Conservation (phyloP, 2,113 vertebrate genomes). For the Cariama cristata region DNA sequence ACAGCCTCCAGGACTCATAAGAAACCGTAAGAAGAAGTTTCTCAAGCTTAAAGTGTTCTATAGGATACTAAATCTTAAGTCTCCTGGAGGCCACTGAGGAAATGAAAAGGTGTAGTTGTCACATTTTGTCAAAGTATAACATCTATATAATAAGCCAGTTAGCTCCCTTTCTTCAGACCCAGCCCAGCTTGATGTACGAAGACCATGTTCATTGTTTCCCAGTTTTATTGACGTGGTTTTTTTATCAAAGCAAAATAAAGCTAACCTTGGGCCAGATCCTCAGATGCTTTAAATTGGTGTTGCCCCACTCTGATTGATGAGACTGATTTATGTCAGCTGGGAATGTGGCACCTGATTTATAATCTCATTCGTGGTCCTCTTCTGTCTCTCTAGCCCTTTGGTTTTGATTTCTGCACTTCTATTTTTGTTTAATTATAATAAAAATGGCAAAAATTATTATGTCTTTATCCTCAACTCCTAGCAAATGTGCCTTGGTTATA, state of each 20-base stretch:
- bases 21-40: conserved; percentile 71
- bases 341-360: not conserved
- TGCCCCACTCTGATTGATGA: not conserved
- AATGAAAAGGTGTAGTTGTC: conserved; percentile 72
- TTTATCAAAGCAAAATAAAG: conserved; percentile 23
- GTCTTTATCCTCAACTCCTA: not conserved
- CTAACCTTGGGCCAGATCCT: not conserved
- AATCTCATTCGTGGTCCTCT: not conserved
- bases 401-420: not conserved
- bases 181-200: not conserved
- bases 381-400: not conserved
- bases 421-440: not conserved
- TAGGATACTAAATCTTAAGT: conserved; percentile 66
- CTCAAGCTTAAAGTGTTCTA: conserved; percentile 44
- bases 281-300: not conserved
- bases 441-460: rapidly evolving
- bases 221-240: not conserved
- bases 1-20: conserved; percentile 68
- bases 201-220: not conserved
- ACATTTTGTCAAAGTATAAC: conserved; percentile 59
- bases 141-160: conserved; percentile 50
- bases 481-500: not conserved
- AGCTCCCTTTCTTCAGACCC: conserved; percentile 4
- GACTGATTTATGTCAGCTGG: not conserved
- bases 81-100: conserved; percentile 66